phyloP scores from a whole-genome alignment of 1,140 invertebrate genomes.

The Neodiprion pinetum region DNA sequence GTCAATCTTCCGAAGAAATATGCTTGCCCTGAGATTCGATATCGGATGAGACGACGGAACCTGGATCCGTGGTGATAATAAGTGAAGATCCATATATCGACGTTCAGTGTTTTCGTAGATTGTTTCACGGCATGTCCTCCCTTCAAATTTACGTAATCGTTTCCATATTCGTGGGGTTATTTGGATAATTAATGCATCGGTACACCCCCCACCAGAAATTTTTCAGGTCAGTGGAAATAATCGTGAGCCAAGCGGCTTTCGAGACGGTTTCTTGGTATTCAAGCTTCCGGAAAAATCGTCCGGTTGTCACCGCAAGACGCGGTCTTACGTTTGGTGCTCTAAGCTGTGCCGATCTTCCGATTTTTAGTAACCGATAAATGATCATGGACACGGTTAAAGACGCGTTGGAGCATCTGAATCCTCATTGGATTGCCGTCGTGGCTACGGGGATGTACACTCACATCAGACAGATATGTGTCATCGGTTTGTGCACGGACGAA shows the following conservation, averaged over 20 bases:
- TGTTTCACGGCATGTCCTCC: conserved; percentile 1
- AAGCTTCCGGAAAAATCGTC: too few relatives aligned
- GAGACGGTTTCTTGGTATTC: too few relatives aligned
- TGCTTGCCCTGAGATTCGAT: too few relatives aligned
- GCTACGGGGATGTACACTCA: conserved; percentile 54
- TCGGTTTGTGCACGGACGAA: conserved; percentile 52
- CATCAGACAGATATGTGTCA: conserved; percentile 55
- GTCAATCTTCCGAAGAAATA: too few relatives aligned
- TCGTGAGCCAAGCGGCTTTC: too few relatives aligned
- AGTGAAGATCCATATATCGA: neutral
- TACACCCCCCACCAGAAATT: neutral
- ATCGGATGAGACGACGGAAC: too few relatives aligned
- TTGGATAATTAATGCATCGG: neutral
- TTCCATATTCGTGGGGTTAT: conserved; percentile 5
- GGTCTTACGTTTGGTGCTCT: too few relatives aligned
- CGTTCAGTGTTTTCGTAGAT: neutral
- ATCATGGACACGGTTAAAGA: conserved; percentile 47
- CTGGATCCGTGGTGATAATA: neutral
- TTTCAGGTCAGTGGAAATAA: neutral
- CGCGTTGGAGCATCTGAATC: conserved; percentile 46
- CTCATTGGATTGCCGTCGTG: conserved; percentile 55
- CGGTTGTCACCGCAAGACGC: too few relatives aligned
- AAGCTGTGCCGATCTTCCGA: too few relatives aligned
- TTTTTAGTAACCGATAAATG: neutral
- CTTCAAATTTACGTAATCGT: conserved; percentile 5